These are phyloP conservation scores for Clarias laeviceps DNA, from an alignment of 2,797 vertebrate species.

Conservation along the genomic window DNA sequence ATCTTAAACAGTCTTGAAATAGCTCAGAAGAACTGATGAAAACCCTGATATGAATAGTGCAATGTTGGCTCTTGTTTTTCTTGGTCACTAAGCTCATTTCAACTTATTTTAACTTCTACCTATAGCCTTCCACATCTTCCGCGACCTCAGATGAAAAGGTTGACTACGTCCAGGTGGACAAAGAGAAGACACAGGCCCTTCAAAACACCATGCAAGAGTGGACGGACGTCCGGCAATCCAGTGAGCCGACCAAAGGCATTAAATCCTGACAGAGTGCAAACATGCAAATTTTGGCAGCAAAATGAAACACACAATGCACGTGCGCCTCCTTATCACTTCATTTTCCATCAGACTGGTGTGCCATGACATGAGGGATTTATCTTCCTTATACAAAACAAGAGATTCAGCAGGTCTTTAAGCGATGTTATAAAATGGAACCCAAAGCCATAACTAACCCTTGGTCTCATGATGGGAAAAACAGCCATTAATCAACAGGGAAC, in stretches of 20 bases:
- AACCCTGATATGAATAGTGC: not conserved
- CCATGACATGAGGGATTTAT: conserved; percentile 5
- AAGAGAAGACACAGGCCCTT: conserved; percentile 95
- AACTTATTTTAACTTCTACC: not conserved
- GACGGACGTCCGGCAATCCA: conserved; percentile 96
- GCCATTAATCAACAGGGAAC: conserved; percentile 39
- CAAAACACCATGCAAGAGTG: conserved; percentile 99
- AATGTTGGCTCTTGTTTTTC: not conserved
- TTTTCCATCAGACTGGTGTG: conserved; percentile 37
- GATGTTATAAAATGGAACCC: conserved; percentile 32
- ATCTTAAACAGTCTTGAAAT: not conserved
- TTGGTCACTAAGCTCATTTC: not conserved
- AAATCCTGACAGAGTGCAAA: conserved; percentile 78
- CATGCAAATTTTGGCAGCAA: conserved; percentile 47
- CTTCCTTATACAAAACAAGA: conserved; percentile 14
- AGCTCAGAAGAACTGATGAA: not conserved
- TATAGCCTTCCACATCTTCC: conserved; percentile 93
- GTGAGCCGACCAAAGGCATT: conserved; percentile 85
- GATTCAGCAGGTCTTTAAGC: not conserved
- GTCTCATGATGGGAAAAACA: conserved; percentile 35
- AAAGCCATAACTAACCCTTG: conserved; percentile 48
- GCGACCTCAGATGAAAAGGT: conserved; percentile 96
- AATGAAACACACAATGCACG: conserved; percentile 25
- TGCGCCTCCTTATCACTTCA: conserved; percentile 22
- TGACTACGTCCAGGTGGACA: conserved; percentile 98